Evolutionary conservation across 2,113 vertebrate species (phyloP).

Genomic region (Pomatostomus ruficeps): DNA sequence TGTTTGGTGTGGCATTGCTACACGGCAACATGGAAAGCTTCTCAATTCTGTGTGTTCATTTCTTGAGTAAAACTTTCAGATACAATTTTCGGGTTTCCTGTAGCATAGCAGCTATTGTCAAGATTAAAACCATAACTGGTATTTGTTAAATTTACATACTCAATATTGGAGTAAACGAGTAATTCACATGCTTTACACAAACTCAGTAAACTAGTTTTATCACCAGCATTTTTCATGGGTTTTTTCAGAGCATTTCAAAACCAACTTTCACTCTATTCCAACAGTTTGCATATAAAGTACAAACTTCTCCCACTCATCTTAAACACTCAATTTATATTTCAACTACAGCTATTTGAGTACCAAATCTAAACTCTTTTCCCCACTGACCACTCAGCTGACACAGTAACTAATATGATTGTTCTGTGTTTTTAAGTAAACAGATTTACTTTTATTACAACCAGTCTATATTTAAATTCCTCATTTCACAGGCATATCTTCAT

Average conservation of each 20-base stretch:
- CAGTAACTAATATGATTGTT: background rate
- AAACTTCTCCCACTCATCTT: background rate
- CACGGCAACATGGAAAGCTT: background rate
- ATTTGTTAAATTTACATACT: background rate
- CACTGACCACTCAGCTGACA: background rate
- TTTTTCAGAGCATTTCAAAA: background rate
- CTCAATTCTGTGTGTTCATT: background rate
- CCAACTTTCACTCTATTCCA: background rate
- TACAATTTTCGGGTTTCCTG: background rate
- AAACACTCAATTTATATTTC: background rate
- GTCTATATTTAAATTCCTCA: background rate
- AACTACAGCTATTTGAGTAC: background rate
- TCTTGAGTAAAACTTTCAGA: background rate
- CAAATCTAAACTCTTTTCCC: background rate
- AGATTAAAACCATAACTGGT: background rate
- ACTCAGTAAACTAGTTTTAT: background rate
- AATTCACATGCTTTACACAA: background rate
- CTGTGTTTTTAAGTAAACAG: background rate
- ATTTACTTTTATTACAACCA: background rate
- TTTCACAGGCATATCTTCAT: background rate
- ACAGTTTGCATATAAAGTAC: background rate
- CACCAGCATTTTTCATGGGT: background rate
- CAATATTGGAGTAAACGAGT: background rate
- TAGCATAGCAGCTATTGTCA: background rate
- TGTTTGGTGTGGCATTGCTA: background rate